Percentiles rank a stretch among this genome's conserved stretches.
These are phyloP conservation scores for Triplophysa tibetana DNA, from an alignment of 2,113 vertebrate genomes.

Conservation along the genomic window DNA sequence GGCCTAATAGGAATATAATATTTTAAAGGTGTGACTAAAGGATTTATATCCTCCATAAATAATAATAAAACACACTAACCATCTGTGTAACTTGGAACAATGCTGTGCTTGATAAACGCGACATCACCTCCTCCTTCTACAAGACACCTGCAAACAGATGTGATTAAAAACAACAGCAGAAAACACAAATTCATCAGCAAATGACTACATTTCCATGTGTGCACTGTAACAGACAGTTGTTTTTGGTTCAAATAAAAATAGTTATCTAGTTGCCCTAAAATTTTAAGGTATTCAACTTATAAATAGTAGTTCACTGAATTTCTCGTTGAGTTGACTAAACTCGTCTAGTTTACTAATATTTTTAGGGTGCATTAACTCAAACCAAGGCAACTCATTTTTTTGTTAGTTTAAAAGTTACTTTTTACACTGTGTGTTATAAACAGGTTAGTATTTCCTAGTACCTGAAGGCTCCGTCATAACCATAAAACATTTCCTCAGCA, in stretches of 20 bases:
- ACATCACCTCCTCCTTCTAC: conserved; percentile 80
- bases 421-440: neutral
- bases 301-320: too few species aligned
- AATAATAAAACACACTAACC: conserved; percentile 65
- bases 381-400: too few species aligned
- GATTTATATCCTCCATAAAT: neutral
- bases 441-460: conserved; percentile 38
- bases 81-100: conserved; percentile 74
- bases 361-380: too few species aligned
- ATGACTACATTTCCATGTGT: neutral
- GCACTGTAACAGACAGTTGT: too few species aligned
- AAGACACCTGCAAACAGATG: conserved; percentile 77
- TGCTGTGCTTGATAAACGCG: conserved; percentile 87
- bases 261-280: too few species aligned
- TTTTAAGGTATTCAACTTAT: too few species aligned
- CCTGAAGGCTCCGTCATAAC: conserved; percentile 85
- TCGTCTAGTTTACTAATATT: too few species aligned
- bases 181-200: neutral
- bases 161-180: neutral
- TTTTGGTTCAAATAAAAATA: too few species aligned
- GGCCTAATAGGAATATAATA: neutral
- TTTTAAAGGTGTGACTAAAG: neutral
- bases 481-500: conserved; percentile 77
- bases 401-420: too few species aligned
- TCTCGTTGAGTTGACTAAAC: too few species aligned